Conservation (phyloP, 2,888 invertebrate species). For the Hydriomena furcata region DNA sequence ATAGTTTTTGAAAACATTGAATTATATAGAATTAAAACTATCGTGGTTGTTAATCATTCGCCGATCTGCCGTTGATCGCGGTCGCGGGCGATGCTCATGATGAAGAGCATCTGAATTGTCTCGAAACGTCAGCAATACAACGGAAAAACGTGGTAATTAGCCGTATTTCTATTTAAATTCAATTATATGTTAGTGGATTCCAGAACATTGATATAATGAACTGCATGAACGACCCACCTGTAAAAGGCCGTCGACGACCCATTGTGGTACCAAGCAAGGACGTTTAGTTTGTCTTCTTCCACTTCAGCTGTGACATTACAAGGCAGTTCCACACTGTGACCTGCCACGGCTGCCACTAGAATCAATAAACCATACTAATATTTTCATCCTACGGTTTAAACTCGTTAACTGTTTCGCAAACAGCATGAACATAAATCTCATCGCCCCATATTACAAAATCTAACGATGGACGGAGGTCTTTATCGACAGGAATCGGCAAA, state of each 20-base stretch:
- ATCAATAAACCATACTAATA: constrained; percentile 1
- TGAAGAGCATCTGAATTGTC: too few species aligned
- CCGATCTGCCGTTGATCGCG: too few species aligned
- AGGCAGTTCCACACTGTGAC: constrained; percentile 65
- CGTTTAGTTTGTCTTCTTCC: constrained; percentile 61
- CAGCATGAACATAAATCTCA: constrained; percentile 6
- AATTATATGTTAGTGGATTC: too few species aligned
- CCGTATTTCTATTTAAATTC: too few species aligned
- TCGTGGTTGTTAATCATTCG: too few species aligned
- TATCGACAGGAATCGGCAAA: constrained; percentile 22
- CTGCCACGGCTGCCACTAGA: constrained; percentile 67
- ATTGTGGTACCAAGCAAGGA: constrained; percentile 71
- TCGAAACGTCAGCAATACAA: too few species aligned
- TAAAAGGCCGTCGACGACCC: constrained; percentile 67
- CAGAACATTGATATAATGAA: too few species aligned
- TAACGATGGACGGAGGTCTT: constrained; percentile 17
- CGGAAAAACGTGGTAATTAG: too few species aligned
- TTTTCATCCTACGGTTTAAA: background rate
- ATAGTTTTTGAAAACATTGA: too few species aligned
- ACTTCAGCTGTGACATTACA: constrained; percentile 67
- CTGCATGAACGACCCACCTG: constrained; percentile 61
- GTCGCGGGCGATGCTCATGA: too few species aligned
- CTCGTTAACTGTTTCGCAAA: background rate
- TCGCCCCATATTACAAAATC: constrained; percentile 10
- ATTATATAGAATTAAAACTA: too few species aligned